These are phyloP conservation scores for Melanerpes formicivorus DNA, from an alignment of 2,113 vertebrate genomes.

Conservation along the genomic window DNA sequence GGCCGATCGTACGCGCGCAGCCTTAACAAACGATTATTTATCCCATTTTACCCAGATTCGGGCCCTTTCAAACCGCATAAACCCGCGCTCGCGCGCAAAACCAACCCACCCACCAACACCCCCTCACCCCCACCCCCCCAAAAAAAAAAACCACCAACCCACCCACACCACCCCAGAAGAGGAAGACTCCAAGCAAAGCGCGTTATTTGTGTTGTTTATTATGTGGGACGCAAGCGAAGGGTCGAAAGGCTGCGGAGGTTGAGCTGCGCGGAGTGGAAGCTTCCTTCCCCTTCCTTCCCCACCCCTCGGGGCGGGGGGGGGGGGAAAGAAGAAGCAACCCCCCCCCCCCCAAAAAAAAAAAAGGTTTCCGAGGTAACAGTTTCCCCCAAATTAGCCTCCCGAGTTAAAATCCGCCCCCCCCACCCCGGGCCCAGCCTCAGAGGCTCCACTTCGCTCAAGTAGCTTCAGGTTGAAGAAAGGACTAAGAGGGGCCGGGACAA, in stretches of 20 bases:
- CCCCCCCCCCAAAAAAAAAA: not conserved
- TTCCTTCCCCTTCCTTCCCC: not conserved
- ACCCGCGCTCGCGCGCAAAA: no score
- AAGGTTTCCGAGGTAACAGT: slow-evolving; percentile 53
- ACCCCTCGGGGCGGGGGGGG: no score
- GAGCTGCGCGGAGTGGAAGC: not conserved
- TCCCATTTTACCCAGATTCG: not conserved
- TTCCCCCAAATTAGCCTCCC: slow-evolving; percentile 42
- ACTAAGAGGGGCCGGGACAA: slow-evolving; percentile 1
- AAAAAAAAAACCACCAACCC: no score
- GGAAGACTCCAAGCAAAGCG: no score
- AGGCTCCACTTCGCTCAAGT: not conserved
- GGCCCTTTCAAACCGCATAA: not conserved
- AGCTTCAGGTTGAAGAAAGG: slow-evolving; percentile 11
- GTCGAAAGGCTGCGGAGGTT: no score
- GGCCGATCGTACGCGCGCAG: not conserved
- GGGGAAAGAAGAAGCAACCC: no score
- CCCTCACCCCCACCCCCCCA: no score
- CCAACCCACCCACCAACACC: no score
- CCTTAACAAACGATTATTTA: slow-evolving; percentile 20
- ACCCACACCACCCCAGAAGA: not conserved
- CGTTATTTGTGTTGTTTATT: no score
- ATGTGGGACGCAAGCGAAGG: no score
- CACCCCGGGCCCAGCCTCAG: not conserved
- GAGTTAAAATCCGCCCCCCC: not conserved